Percentiles rank a stretch among this genome's conserved stretches.
phyloP scores from a whole-genome alignment of 2,797 vertebrate species.

The Enteromius viviparus region DNA sequence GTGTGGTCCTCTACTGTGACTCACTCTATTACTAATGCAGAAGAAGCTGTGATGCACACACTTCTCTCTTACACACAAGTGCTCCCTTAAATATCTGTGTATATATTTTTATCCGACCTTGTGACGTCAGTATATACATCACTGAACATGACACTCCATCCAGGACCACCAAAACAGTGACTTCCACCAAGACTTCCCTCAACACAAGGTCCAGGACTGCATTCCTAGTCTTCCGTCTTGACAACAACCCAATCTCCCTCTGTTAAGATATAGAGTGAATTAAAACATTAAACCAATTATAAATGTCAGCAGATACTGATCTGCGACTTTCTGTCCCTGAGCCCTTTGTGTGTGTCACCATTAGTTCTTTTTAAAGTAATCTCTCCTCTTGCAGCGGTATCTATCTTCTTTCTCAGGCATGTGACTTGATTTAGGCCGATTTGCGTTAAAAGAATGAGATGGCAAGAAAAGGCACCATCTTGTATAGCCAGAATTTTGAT shows the following conservation, averaged over 20 bases:
- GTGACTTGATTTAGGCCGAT: not conserved
- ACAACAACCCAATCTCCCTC: not conserved
- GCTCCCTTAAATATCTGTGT: not conserved
- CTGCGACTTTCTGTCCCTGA: not conserved
- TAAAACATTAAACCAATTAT: conserved; percentile 10
- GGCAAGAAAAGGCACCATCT: not conserved
- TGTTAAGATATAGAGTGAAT: not conserved
- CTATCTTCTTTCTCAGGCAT: not conserved
- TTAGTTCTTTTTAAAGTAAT: not conserved
- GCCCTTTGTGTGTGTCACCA: not conserved
- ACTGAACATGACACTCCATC: not conserved
- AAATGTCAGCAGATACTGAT: not conserved
- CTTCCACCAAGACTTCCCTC: not conserved
- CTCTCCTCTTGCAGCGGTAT: not conserved
- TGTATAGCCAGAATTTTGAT: not conserved
- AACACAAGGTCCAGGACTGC: not conserved
- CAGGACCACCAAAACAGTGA: not conserved
- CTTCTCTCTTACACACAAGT: not conserved
- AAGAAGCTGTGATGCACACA: not conserved
- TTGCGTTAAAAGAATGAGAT: not conserved
- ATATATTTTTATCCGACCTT: not conserved
- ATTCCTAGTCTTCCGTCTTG: not conserved
- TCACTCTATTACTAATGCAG: conserved; percentile 50
- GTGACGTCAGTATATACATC: conserved; percentile 2
- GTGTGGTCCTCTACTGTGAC: conserved; percentile 62